Conservation (phyloP, 2,113 vertebrate species). For the Cyanistes caeruleus region DNA sequence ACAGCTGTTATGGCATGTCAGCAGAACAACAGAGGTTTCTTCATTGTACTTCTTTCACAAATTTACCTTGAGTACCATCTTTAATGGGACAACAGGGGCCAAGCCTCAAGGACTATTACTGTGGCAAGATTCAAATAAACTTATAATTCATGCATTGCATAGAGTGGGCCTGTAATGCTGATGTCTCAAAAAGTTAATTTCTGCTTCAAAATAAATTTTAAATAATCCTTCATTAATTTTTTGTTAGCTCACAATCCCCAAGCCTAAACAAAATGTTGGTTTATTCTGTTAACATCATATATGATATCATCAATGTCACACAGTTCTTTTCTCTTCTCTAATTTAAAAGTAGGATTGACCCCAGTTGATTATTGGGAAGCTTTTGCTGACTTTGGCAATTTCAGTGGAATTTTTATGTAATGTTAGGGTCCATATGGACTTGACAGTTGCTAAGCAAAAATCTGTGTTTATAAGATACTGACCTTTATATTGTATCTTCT, state of each 20-base stretch:
- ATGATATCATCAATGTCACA: neutral
- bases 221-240: neutral
- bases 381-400: constrained; percentile 5
- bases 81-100: neutral
- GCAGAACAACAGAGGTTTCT: neutral
- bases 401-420: neutral
- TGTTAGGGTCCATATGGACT: neutral
- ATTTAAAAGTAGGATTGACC: neutral
- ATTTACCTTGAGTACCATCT: neutral
- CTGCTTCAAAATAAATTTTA: neutral
- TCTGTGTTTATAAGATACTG: neutral
- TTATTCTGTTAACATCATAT: neutral
- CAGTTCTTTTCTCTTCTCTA: neutral
- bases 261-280: neutral
- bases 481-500: neutral
- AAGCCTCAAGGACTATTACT: neutral
- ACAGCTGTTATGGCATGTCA: neutral
- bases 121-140: neutral
- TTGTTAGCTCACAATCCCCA: neutral
- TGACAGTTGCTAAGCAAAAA: constrained; percentile 6
- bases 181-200: neutral
- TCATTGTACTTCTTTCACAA: neutral
- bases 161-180: neutral
- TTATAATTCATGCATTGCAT: neutral
- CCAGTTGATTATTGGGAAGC: neutral